Evolutionary conservation across 2,888 invertebrate species (phyloP).

Genomic region (Platynereis dumerilii): DNA sequence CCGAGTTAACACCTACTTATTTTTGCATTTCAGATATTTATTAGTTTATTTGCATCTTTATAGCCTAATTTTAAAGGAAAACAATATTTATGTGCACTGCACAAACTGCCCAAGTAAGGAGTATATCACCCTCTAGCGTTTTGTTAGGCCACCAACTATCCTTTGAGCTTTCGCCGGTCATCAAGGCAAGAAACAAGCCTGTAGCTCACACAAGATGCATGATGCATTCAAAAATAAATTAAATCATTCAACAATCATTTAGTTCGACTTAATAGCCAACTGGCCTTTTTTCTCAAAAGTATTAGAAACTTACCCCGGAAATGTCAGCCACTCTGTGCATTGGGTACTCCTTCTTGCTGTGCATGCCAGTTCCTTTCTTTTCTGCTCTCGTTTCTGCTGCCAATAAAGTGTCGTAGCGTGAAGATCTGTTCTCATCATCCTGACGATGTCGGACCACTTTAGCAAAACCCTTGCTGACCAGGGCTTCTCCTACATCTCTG

Average conservation of each 20-base stretch:
- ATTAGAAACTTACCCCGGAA: constrained; percentile 66
- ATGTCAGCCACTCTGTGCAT: constrained; percentile 86
- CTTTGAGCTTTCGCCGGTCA: too few species aligned
- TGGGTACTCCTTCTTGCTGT: constrained; percentile 77
- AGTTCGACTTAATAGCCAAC: too few species aligned
- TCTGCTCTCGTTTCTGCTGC: constrained; percentile 92
- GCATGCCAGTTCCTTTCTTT: constrained; percentile 71
- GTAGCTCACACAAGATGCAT: too few species aligned
- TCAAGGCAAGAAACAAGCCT: too few species aligned
- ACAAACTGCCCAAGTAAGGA: too few species aligned
- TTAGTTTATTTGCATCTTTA: neutral
- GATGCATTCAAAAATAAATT: too few species aligned
- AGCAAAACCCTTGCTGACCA: constrained; percentile 88
- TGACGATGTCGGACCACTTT: constrained; percentile 91
- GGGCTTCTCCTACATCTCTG: constrained; percentile 91
- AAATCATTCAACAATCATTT: too few species aligned
- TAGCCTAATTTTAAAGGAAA: neutral
- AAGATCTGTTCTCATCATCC: constrained; percentile 95
- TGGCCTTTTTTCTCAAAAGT: too few species aligned
- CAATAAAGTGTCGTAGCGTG: constrained; percentile 88
- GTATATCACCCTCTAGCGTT: too few species aligned
- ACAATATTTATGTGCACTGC: neutral
- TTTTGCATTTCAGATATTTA: neutral
- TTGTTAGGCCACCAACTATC: too few species aligned
- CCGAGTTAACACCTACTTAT: neutral